Conservation (phyloP, 1,140 invertebrate genomes). For the Saxidomus purpurata region DNA sequence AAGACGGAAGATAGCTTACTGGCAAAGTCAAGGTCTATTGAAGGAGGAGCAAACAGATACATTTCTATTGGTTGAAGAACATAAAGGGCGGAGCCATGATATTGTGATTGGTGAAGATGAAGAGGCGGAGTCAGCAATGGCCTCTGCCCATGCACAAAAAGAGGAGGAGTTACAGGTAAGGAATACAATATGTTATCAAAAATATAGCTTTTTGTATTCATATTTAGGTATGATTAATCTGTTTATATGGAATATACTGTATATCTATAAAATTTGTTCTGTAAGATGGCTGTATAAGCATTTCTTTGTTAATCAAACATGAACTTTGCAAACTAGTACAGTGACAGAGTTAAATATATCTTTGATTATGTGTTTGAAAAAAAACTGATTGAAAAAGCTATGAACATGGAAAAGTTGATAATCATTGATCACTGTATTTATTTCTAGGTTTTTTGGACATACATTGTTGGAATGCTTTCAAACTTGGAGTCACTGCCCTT, state of each 20-base stretch:
- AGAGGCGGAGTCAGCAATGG: constrained; percentile 96
- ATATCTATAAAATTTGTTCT: too few relatives aligned
- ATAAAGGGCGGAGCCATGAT: constrained; percentile 84
- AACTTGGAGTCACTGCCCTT: constrained; percentile 97
- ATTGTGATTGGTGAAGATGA: constrained; percentile 94
- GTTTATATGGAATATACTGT: too few relatives aligned
- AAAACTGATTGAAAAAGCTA: too few relatives aligned
- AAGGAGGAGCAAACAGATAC: constrained; percentile 92
- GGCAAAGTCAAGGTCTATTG: constrained; percentile 93
- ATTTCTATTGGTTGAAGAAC: constrained; percentile 93
- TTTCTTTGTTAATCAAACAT: too few relatives aligned
- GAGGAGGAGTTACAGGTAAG: constrained; percentile 91
- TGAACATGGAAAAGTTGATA: too few relatives aligned
- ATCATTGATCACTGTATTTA: too few relatives aligned
- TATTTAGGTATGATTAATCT: too few relatives aligned
- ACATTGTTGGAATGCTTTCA: constrained; percentile 98
- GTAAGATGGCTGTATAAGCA: too few relatives aligned
- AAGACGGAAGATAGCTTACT: constrained; percentile 95
- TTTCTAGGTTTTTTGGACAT: constrained; percentile 91
- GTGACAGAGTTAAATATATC: too few relatives aligned
- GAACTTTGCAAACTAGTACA: too few relatives aligned
- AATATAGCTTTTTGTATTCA: too few relatives aligned
- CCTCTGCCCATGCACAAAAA: constrained; percentile 96
- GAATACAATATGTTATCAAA: background rate
- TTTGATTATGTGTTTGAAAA: too few relatives aligned